Evolutionary conservation across 2,113 vertebrate genomes (phyloP), one percentile per base, ranked within the genome.

Genomic region (Nesogale talazaci): DNA sequence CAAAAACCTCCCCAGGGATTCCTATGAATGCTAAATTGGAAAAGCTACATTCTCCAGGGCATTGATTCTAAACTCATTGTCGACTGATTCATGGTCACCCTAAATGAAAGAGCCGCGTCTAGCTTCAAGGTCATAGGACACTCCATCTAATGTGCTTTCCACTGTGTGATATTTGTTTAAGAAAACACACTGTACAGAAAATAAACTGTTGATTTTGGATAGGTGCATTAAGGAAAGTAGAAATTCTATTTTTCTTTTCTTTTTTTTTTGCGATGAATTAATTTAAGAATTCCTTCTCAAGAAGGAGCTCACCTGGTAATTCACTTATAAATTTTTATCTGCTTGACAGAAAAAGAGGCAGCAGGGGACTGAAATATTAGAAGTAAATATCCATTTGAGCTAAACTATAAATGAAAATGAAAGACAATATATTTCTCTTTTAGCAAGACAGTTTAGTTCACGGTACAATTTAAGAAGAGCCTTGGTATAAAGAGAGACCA

Each of bases 201-300:
- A 93, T 36, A 90, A 94, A 90, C 25, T 91, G 16, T 82, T 91
- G 84, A 67, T 65, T 42, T 40, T 85, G 85, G 82, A 52, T 83
- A 82, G 59, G 46, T 91, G 31, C 84, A 63, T 79, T 76, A 92
- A 87, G 65, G 46, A 91, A 27, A 93, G n/a, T 19, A 83, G 70
- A 92, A 85, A 78, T 88, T 95, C 94, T 95, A 87, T 92, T 92
- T 96, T n/a, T n/a, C n/a, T n/a, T n/a, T n/a, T n/a, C n/a, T n/a
- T n/a, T n/a, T 89, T 5, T 46, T 5, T 46, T 5, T 69, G 75
- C 87, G 89, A 61, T 93, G 89, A 94, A 89, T 97, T 94, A 86
- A 92, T 84, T 93, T 93, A 77, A 85, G 34, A 83, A 34, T 65
- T 96, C 46, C 15, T 89, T 94, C 90, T 94, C 90, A 91, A 89